phyloP scores from a whole-genome alignment of 2,888 invertebrate species.

The Drosophila buzzatii region DNA sequence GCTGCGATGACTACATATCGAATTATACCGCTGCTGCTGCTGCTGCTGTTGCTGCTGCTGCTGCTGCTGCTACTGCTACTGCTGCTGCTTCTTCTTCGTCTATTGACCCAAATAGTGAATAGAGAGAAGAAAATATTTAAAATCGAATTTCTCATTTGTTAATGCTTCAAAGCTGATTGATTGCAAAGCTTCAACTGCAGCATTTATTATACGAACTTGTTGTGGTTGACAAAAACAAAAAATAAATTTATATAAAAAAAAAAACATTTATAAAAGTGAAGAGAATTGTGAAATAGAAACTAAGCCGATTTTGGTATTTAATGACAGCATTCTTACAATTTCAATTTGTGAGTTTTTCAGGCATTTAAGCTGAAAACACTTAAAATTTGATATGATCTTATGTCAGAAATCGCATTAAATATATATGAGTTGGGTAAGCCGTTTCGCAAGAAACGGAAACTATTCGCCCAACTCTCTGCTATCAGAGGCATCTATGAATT shows the following conservation, averaged over 20 bases:
- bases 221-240: neutral
- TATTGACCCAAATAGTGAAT: constrained; percentile 29
- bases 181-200: constrained; percentile 10
- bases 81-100: neutral
- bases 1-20: constrained; percentile 31
- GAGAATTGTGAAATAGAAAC: neutral
- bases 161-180: constrained; percentile 42
- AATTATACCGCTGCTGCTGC: constrained; percentile 32
- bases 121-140: constrained; percentile 7
- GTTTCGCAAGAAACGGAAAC: neutral
- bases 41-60: constrained; percentile 3
- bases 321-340: neutral
- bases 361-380: neutral
- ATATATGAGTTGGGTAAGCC: neutral
- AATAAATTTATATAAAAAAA: neutral
- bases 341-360: neutral
- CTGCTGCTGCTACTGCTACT: constrained; percentile 1
- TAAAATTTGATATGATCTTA: neutral
- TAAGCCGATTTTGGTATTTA: constrained; percentile 2
- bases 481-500: neutral
- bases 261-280: neutral
- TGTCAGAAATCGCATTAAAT: neutral
- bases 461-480: neutral
- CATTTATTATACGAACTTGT: neutral
- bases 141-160: constrained; percentile 30